Conservation (phyloP, 1,140 invertebrate species). For the Pomacea maculata region DNA sequence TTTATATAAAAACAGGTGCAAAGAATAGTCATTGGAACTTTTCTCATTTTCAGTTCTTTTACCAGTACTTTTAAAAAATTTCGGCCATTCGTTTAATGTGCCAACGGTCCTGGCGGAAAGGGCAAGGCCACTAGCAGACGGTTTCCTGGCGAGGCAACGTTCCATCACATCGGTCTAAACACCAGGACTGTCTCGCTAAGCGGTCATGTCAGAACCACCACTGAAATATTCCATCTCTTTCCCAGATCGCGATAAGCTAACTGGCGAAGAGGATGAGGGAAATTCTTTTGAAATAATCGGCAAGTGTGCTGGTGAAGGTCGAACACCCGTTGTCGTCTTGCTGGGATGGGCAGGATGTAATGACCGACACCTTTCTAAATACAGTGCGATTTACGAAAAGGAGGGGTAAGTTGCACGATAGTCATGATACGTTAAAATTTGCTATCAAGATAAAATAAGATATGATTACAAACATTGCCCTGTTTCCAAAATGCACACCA, state of each 20-base stretch:
- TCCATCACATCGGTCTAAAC: too few relatives aligned
- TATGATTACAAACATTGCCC: not conserved
- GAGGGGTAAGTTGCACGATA: conserved; percentile 70
- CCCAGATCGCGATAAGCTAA: not conserved
- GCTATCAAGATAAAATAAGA: not conserved
- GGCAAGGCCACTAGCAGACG: too few relatives aligned
- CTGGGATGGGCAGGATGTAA: conserved; percentile 83
- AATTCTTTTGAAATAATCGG: conserved; percentile 19
- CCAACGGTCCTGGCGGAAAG: too few relatives aligned
- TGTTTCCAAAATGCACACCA: not conserved
- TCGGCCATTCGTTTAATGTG: too few relatives aligned
- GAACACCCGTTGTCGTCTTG: conserved; percentile 74
- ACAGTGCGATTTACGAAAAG: conserved; percentile 80
- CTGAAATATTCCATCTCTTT: conserved; percentile 10
- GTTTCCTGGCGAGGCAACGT: too few relatives aligned
- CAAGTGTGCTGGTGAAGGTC: conserved; percentile 6
- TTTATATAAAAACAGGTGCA: not conserved
- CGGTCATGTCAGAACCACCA: conserved; percentile 9
- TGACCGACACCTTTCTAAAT: conserved; percentile 80
- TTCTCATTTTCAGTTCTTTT: not conserved
- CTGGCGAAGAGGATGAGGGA: conserved; percentile 10
- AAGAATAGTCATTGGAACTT: not conserved
- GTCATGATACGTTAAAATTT: not conserved
- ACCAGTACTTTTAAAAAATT: not conserved
- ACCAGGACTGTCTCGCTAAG: too few relatives aligned